Base-by-base conservation (phyloP, 2,113 vertebrate species). In the Gallinago jamesoni region DNA sequence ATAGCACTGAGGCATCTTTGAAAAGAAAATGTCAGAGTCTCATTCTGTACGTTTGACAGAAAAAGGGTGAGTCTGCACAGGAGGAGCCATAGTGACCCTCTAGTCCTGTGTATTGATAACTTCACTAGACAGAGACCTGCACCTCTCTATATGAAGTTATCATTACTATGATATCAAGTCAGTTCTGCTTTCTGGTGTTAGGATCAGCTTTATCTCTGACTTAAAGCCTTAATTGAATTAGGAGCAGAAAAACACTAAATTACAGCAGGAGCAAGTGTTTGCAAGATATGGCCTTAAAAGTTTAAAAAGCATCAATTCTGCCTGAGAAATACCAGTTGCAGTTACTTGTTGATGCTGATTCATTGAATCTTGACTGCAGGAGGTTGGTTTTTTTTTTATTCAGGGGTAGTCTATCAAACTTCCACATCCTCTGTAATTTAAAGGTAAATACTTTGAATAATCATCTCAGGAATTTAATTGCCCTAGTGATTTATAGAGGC, bases 21-120 rank as follows among this genome's bases (percentile, higher is more conserved):
- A 31, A 80, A 87, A n/a, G 79, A 20, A 92, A 92, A 94, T 67
- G 76, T 70, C 85, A 88, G 77, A 43, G 74, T 66, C 82, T 88
- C 87, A 60, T 59, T 89, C 47, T 28, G 72, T 63, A 19, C 11
- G 3, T 47, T 76, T 33, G 67, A 12, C 30, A 84, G 72, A 20
- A 62, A n/a, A 37, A 90, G 13, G 33, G 25, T n/a, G 31, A 20
- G 3, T 50, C 74, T 92, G 88, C 56, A 72, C 7, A 68, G 43
- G 30, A 79, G 37, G 50, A 83, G 41, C 67, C 47, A 14, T 5
- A 53, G 37, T 52, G 25, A 23, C 55, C 75, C 70, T 59, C 13
- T 35, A 47, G 43, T 57, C 53, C 84, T 76, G 55, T 30, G 59
- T 31, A 24, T 35, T 25, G 50, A 28, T 17, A 48, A 37, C 45